Conservation (phyloP, 2,113 vertebrate species). For the Cavia porcellus region DNA sequence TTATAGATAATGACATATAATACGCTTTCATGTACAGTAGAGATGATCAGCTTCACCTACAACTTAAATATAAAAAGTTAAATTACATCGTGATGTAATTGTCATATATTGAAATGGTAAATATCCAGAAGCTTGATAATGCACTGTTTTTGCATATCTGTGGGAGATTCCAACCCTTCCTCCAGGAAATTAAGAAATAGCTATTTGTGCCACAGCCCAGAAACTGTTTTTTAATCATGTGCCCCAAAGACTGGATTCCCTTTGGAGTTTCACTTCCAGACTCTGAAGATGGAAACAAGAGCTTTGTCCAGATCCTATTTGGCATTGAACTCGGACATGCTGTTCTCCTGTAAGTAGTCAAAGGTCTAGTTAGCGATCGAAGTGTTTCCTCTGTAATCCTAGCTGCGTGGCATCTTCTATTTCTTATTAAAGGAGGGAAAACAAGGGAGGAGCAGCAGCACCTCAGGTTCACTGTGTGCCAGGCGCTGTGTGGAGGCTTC, state of each 20-base stretch:
- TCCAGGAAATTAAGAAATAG: not conserved
- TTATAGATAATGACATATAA: not conserved
- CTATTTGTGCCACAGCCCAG: not conserved
- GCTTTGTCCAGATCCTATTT: not conserved
- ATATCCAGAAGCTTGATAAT: not conserved
- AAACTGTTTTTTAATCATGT: not conserved
- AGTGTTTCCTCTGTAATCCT: not conserved
- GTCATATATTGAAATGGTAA: not conserved
- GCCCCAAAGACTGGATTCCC: not conserved
- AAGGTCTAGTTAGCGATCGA: constrained; percentile 14
- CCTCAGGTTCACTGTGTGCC: fast-evolving
- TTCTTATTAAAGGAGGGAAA: not conserved
- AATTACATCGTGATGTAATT: not conserved
- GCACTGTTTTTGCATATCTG: not conserved
- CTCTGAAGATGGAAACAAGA: constrained; percentile 19
- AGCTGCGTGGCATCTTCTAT: not conserved
- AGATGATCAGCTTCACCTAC: not conserved
- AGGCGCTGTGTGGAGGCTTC: fast-evolving
- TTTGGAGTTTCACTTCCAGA: not conserved
- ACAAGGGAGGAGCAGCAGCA: not conserved
- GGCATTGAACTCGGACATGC: not conserved
- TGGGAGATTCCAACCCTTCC: not conserved
- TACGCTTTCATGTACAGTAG: not conserved
- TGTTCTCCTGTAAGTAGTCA: not conserved
- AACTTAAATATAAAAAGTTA: not conserved